phyloP scores from a whole-genome alignment of 2,888 invertebrate genomes.

The Venusia cambrica region DNA sequence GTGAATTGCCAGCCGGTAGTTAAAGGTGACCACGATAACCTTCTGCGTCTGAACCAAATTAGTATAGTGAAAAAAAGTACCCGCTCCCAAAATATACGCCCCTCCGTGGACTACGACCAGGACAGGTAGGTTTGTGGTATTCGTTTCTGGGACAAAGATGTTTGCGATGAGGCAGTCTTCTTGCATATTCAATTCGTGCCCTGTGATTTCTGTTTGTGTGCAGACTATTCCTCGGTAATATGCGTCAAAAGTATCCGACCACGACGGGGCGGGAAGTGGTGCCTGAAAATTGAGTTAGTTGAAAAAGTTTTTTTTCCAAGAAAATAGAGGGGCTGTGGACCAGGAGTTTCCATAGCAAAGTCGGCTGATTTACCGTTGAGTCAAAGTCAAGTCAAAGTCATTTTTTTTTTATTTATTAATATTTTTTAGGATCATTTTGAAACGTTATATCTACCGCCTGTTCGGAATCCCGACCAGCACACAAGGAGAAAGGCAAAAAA shows the following conservation, averaged over 20 bases:
- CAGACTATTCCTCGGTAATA: constrained; percentile 6
- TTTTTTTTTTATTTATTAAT: too few species aligned
- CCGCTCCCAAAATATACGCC: constrained; percentile 18
- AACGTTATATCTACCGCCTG: too few species aligned
- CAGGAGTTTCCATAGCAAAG: too few species aligned
- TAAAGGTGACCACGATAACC: constrained; percentile 28
- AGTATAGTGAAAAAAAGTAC: constrained; percentile 7
- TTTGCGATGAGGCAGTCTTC: constrained; percentile 24
- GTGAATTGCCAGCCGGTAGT: constrained; percentile 28
- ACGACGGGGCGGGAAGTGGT: constrained; percentile 18
- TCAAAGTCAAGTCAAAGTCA: too few species aligned
- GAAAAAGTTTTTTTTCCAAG: too few species aligned
- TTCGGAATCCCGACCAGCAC: too few species aligned
- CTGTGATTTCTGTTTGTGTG: constrained; percentile 12
- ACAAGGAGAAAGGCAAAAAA: too few species aligned
- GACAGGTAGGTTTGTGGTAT: constrained; percentile 26
- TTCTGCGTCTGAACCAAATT: constrained; percentile 17
- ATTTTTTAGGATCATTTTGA: too few species aligned
- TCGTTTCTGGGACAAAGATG: constrained; percentile 26
- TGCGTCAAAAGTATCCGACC: constrained; percentile 15
- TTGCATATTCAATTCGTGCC: constrained; percentile 1
- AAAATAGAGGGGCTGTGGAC: too few species aligned
- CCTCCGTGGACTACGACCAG: constrained; percentile 30
- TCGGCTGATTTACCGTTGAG: too few species aligned
- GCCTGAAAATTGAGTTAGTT: too few species aligned